Percentiles rank a stretch among this genome's conserved stretches.
Conservation (phyloP, 2,797 vertebrate genomes). For the Peromyscus melanophrys region DNA sequence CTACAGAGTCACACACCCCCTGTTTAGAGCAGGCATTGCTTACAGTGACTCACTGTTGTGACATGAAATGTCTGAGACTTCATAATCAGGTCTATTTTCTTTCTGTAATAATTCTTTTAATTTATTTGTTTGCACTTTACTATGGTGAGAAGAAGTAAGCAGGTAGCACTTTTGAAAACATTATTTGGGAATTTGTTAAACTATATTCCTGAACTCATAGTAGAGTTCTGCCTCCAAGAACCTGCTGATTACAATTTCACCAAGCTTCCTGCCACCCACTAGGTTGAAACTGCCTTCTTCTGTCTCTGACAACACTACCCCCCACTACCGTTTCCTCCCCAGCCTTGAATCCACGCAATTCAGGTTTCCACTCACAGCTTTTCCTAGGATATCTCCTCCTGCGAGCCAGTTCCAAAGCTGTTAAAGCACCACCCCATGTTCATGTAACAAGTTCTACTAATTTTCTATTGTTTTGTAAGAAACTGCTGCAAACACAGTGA, state of each 20-base stretch:
- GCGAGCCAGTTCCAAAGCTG: background rate
- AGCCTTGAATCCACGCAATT: background rate
- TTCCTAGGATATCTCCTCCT: background rate
- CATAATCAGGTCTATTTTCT: background rate
- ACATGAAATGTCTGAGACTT: background rate
- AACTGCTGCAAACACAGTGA: background rate
- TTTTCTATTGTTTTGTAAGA: background rate
- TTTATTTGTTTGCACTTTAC: background rate
- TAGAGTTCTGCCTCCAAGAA: background rate
- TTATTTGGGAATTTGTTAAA: background rate
- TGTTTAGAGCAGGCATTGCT: background rate
- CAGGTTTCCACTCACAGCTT: background rate
- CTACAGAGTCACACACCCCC: too few species aligned
- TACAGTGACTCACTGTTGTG: background rate
- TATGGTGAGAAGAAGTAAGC: background rate
- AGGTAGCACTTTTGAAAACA: background rate
- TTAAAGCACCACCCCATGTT: background rate
- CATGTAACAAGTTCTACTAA: background rate
- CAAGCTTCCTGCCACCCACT: background rate
- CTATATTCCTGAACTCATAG: background rate
- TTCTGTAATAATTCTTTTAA: background rate
- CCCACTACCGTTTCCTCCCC: too few species aligned
- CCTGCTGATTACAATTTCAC: background rate
- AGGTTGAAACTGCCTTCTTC: too few species aligned
- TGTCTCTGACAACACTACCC: background rate